Evolutionary conservation across 1,140 invertebrate genomes (phyloP), one percentile per base, ranked within the genome.

Genomic region (Trigoniulus corallinus): DNA sequence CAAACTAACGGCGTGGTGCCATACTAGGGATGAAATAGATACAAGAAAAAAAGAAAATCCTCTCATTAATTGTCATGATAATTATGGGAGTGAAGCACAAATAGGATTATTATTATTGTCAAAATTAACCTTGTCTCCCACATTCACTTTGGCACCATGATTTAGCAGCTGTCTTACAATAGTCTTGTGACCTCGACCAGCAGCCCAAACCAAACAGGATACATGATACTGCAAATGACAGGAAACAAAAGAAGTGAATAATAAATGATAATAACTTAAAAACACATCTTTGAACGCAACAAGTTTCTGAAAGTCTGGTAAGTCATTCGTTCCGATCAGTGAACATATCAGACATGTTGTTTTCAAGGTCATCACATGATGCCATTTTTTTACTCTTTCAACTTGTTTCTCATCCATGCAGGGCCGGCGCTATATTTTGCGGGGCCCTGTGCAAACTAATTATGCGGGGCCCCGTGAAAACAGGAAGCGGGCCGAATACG

Each of bases 1-100:
- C 94, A 98, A 34, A 97, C 82, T 2, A 98, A 67, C 1, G 94
- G 88, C 0, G 93, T 94, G 0, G 92, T 97, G 15, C 91, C 94
- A 72, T 96, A 96, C 75, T 82, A 55, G 10, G 55, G 40, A 25
- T 1, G 24, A 56, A 23, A 46, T 27, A 13, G 4, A 51, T 29
- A 51, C 18, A 51, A 7, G 49, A 51, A 24, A 37, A 51, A 67
- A 65, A 54, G 48, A 39, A 50, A 42, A 39, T 18, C n/a, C n/a
- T 34, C 1, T 27, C 37, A 39, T 39, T 13, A 39, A 18, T 39
- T 39, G 18, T 39, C 18, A 12, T 13, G 12, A 39, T 39, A 18
- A 12, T 12, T 39, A 39, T 39, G 12, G n/a, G n/a, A n/a, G n/a
- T n/a, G n/a, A n/a, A n/a, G n/a, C n/a, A n/a, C n/a, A n/a, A n/a